Percentiles rank a stretch among this genome's conserved stretches.
These are phyloP conservation scores for Phycodurus eques DNA, from an alignment of 2,113 vertebrate genomes.

Conservation along the genomic window DNA sequence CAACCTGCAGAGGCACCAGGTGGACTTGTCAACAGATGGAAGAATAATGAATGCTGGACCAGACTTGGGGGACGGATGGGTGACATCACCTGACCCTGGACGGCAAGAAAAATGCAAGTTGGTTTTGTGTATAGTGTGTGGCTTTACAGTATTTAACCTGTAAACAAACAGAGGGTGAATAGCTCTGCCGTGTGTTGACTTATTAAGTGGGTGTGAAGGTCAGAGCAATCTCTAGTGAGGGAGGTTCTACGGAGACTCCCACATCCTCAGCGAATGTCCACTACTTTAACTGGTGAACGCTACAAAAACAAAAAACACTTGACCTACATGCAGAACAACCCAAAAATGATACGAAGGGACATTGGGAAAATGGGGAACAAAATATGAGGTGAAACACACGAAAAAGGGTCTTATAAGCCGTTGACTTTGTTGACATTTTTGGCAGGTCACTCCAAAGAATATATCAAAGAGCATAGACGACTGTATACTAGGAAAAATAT, in stretches of 20 bases:
- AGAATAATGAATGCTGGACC: conserved; percentile 30
- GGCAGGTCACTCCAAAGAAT: not conserved
- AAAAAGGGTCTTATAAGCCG: conserved; percentile 9
- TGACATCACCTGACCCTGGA: conserved; percentile 21
- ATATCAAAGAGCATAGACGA: conserved; percentile 5
- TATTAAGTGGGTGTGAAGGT: conserved; percentile 57
- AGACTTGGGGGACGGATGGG: conserved; percentile 22
- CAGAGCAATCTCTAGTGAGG: conserved; percentile 27
- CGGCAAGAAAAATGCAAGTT: conserved; percentile 10
- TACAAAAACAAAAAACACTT: conserved; percentile 25
- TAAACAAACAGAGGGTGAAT: conserved; percentile 46
- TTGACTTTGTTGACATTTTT: conserved; percentile 1
- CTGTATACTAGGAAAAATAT: conserved; percentile 1
- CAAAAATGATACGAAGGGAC: conserved; percentile 22
- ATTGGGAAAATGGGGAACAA: not conserved
- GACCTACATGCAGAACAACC: conserved; percentile 46
- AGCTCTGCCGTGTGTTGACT: conserved; percentile 32
- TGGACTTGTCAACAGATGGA: conserved; percentile 59
- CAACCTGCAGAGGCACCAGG: conserved; percentile 50
- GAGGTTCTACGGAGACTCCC: conserved; percentile 13
- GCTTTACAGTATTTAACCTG: conserved; percentile 6
- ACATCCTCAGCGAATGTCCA: conserved; percentile 52
- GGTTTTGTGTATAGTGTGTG: not conserved
- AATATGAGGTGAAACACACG: not conserved
- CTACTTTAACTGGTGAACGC: conserved; percentile 26